Percentiles rank a stretch among this genome's conserved stretches.
Evolutionary conservation across 2,113 vertebrate genomes (phyloP).

Genomic region (Parus major): DNA sequence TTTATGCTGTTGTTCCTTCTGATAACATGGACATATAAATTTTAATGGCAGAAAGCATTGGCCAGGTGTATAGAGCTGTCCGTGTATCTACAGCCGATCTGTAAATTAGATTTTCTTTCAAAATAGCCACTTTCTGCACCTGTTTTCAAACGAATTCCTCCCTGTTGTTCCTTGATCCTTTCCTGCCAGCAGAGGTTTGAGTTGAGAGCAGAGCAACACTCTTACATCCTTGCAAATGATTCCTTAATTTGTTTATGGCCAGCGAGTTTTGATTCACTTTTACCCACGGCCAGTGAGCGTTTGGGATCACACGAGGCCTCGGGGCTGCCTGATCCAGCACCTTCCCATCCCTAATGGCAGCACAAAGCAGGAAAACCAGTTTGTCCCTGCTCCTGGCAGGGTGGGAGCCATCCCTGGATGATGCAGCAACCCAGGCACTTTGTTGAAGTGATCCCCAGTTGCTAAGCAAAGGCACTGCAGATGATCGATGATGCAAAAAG

Average conservation of each 20-base stretch:
- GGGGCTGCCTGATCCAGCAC: background rate
- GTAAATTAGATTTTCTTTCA: background rate
- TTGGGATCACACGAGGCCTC: accelerated
- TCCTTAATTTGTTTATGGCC: background rate
- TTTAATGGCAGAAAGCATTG: background rate
- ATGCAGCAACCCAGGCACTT: background rate
- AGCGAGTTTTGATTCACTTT: background rate
- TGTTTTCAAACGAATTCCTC: background rate
- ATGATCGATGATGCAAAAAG: background rate
- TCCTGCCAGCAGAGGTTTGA: background rate
- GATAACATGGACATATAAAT: accelerated
- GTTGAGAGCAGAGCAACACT: background rate
- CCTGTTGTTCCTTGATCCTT: accelerated
- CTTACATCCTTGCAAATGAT: background rate
- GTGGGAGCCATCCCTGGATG: background rate
- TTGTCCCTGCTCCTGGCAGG: accelerated
- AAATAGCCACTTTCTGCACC: background rate
- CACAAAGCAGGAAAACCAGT: background rate
- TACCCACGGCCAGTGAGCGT: background rate
- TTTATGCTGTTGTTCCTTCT: background rate
- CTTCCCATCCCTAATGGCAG: background rate
- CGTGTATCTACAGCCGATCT: background rate
- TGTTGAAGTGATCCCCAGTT: constrained; percentile 1
- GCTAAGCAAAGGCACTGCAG: background rate
- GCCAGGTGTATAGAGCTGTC: background rate